Conservation (phyloP, 2,888 invertebrate genomes). For the Scrobipalpa atriplicella region DNA sequence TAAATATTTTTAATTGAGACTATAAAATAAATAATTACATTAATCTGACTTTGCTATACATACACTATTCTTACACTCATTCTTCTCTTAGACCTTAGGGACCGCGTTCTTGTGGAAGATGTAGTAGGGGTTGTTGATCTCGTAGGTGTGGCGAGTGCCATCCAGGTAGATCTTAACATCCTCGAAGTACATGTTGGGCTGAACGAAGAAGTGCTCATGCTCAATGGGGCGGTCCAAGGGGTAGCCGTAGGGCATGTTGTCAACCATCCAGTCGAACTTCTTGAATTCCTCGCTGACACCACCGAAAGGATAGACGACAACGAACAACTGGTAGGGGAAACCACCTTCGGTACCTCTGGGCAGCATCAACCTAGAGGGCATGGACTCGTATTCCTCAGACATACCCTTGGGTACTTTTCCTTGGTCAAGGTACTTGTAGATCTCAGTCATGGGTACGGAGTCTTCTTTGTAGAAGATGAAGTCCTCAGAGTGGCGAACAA, state of each 20-base stretch:
- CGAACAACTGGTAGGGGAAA: slow-evolving; percentile 85
- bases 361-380: slow-evolving; percentile 87
- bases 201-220: slow-evolving; percentile 66
- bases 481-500: slow-evolving; percentile 85
- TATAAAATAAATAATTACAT: too few relatives aligned
- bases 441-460: slow-evolving; percentile 81
- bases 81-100: slow-evolving; percentile 27
- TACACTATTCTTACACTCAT: too few relatives aligned
- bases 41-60: too few relatives aligned
- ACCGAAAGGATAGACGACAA: slow-evolving; percentile 82
- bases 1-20: too few relatives aligned
- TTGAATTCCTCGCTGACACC: slow-evolving; percentile 62
- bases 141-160: slow-evolving; percentile 29
- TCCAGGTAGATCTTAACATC: slow-evolving; percentile 80
- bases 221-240: slow-evolving; percentile 81
- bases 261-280: slow-evolving; percentile 54
- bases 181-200: slow-evolving; percentile 84
- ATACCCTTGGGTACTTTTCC: slow-evolving; percentile 77
- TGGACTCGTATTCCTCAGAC: slow-evolving; percentile 79
- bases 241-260: slow-evolving; percentile 81
- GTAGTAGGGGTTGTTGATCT: slow-evolving; percentile 29
- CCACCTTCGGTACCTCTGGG: slow-evolving; percentile 88
- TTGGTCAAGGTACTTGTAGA: slow-evolving; percentile 83
- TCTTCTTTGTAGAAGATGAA: slow-evolving; percentile 85
- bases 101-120: slow-evolving; percentile 26